Base-by-base conservation (phyloP, 1,140 invertebrate species). In the Whitmania pigra region DNA sequence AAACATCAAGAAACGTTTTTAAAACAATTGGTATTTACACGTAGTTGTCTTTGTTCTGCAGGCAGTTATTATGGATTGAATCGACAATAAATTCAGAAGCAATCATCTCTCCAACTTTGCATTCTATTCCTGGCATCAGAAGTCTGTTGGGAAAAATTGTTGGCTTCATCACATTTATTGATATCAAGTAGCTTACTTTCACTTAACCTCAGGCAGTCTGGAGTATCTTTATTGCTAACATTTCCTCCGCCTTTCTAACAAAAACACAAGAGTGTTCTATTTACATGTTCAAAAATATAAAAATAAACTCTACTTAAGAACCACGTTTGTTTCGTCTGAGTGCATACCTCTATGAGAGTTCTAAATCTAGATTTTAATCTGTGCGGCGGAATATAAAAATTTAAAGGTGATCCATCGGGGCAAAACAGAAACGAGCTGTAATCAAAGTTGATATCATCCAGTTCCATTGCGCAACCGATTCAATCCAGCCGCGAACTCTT, bases 191-290 rank as follows among this genome's bases (percentile, higher is more conserved):
- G 9, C 0, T 1, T 63, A 63, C 9, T 22, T 25, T n/a, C 9
- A 31, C 29, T 17, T 63, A 4, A 22, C 57, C 22, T 63, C 0
- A 25, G 11, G 11, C 29, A 63, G 22, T 63, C 29, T 63, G 29
- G 22, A 31, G 7, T 63, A 13, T 63, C 57, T 31, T 63, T 63
- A 31, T 63, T 63, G 15, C 29, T 63, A 13, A 63, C 57, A 15
- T 63, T 63, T 18, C 57, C 57, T 25, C 57, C 57, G 29, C 57
- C 57, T 31, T 63, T 63, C 57, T 63, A 31, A 15, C 29, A 49
- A 25, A 25, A 11, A 63, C 1, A 63, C 11, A 18, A 7, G n/a
- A n/a, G 2, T 63, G 11, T 25, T 25, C 31, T 63, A 63, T 25
- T 63, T 63, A 63, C 57, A 11, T 22, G 57, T 13, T 13, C 9